These are phyloP conservation scores for Darevskia mixta DNA, from an alignment of 2,797 vertebrate genomes.

Conservation along the genomic window DNA sequence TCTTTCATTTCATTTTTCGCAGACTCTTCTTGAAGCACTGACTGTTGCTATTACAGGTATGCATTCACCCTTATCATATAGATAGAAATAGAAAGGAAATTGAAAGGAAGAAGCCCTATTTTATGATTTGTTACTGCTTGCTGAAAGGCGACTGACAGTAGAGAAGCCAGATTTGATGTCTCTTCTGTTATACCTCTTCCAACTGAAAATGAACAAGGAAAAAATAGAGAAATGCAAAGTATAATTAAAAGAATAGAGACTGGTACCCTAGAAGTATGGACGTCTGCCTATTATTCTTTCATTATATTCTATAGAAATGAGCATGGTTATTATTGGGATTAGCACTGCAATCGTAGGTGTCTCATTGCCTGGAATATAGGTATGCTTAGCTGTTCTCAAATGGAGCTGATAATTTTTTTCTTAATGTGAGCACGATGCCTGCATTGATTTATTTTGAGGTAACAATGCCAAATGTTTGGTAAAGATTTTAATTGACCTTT, in stretches of 20 bases:
- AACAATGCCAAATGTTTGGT: neutral
- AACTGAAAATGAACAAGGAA: neutral
- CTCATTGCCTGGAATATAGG: neutral
- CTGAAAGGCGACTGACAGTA: neutral
- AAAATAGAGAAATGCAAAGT: neutral
- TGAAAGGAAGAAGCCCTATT: neutral
- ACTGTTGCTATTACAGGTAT: conserved; percentile 90
- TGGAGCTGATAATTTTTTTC: neutral
- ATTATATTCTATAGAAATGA: neutral
- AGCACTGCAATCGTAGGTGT: neutral
- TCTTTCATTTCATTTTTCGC: conserved; percentile 66
- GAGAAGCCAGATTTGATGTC: conserved; percentile 2
- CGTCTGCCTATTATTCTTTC: neutral
- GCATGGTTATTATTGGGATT: neutral
- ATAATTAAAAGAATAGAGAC: neutral
- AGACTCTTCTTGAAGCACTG: conserved; percentile 92
- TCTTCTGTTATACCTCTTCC: neutral
- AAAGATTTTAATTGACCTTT: conserved; percentile 28
- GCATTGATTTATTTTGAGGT: conserved; percentile 28
- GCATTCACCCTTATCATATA: conserved; percentile 27
- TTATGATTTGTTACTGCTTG: neutral
- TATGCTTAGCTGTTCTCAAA: neutral
- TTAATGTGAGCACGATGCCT: neutral
- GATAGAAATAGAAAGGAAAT: conserved; percentile 8
- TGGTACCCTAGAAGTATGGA: neutral